Base-by-base conservation (phyloP, 2,113 vertebrate genomes). In the Tachycineta bicolor region DNA sequence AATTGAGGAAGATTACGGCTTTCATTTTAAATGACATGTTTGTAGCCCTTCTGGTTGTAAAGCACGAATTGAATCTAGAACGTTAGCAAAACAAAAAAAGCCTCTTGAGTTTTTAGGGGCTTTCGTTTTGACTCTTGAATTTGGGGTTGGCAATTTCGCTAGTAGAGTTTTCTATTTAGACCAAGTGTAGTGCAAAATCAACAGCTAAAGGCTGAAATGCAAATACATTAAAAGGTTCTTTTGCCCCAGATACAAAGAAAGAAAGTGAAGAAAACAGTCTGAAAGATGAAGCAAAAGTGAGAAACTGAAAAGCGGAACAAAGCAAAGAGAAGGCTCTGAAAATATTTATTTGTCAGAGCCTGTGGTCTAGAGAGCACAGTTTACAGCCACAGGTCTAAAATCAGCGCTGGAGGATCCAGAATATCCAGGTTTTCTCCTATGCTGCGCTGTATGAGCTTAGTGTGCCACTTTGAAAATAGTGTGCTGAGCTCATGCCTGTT, bases 221-320 rank as follows among this genome's bases (percentile, higher is more conserved):
- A 69, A 91, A 53, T 62, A 65, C 28, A 44, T 76, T 33, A 63
- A 63, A 74, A 77, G 33, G 14, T 70, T 77, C 5, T 93, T 96
- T 80, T 93, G 79, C 58, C 39, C 24, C 59, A 46, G 23, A 52
- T 69, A 33, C 44, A 50, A 52, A 71, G 14, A 68, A 44, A 59
- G 23, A 55, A 75, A 39, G 26, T 86, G 75, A 75, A 87, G 58
- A 73, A 80, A 94, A 76, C 20, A 68, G 47, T 69, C 29, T 91
- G 62, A 80, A 80, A 77, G 67, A 75, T 71, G 44, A 94, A 90
- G 37, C 50, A 85, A 56, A 96, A 87, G 26, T 65, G 68, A 69
- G 71, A 93, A 89, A 18, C 65, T 79, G 31, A 58, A 87, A 86
- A 83, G 63, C 89, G 81, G 86, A 94, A 80, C 52, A 76, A 77